phyloP scores from a whole-genome alignment of 2,888 invertebrate genomes.

The Cristatella mucedo region DNA sequence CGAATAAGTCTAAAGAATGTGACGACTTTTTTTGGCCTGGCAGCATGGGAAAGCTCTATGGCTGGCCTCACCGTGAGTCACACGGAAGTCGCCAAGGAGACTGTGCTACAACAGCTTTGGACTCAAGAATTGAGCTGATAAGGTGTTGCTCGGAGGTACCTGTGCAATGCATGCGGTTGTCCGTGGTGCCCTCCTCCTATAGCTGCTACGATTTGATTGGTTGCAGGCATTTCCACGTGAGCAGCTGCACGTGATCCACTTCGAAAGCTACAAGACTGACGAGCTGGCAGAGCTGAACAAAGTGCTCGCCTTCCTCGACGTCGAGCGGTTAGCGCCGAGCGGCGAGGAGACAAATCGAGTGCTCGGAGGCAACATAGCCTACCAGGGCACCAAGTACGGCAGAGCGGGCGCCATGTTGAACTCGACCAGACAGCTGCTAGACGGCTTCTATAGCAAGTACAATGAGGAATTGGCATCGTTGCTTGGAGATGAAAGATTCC shows the following conservation, averaged over 20 bases:
- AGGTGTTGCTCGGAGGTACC: no score
- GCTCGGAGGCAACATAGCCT: neutral
- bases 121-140: no score
- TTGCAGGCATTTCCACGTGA: conserved; percentile 1
- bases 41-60: no score
- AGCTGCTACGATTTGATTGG: neutral
- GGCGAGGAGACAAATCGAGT: neutral
- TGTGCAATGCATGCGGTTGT: no score
- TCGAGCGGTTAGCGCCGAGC: neutral
- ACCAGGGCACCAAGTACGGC: neutral
- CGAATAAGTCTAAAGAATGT: no score
- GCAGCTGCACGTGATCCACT: neutral
- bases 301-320: neutral
- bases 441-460: neutral
- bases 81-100: no score
- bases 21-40: no score
- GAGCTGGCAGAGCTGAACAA: neutral
- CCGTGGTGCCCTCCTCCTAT: no score
- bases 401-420: neutral
- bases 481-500: neutral
- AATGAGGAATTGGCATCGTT: neutral
- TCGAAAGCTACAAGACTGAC: neutral
- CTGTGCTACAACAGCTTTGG: no score
- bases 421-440: neutral
- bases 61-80: no score